Conservation (phyloP, 1,140 invertebrate genomes). For the Palaemon carinicauda region DNA sequence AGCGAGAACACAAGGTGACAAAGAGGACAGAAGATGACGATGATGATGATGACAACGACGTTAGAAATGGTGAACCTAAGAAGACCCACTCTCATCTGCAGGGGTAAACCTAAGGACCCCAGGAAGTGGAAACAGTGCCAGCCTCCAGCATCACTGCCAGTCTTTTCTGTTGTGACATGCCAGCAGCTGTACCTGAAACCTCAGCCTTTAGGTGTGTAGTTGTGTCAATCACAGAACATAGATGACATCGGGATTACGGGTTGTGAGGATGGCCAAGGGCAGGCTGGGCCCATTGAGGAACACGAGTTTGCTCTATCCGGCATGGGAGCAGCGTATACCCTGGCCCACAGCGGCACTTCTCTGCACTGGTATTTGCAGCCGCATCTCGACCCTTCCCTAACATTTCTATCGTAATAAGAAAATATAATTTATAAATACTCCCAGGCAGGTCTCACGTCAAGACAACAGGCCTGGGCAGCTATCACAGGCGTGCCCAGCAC, state of each 20-base stretch:
- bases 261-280: conserved; percentile 37
- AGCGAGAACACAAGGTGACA: conserved; percentile 31
- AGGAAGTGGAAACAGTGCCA: conserved; percentile 55
- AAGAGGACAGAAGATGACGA: conserved; percentile 40
- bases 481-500: conserved; percentile 52
- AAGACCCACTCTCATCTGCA: background rate
- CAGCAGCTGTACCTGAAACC: conserved; percentile 40
- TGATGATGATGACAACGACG: background rate
- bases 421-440: conserved; percentile 59
- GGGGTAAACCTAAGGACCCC: conserved; percentile 43
- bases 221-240: conserved; percentile 54
- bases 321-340: conserved; percentile 12
- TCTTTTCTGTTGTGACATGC: conserved; percentile 49
- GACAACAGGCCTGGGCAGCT: conserved; percentile 55
- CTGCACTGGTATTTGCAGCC: conserved; percentile 15
- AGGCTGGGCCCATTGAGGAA: conserved; percentile 31
- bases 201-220: conserved; percentile 54
- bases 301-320: conserved; percentile 25
- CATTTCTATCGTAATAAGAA: conserved; percentile 46
- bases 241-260: conserved; percentile 49
- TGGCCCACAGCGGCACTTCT: conserved; percentile 15
- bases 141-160: conserved; percentile 38
- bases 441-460: conserved; percentile 48
- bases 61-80: background rate
- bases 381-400: background rate